phyloP scores from a whole-genome alignment of 1,140 invertebrate species.

The Hylaeus volcanicus region DNA sequence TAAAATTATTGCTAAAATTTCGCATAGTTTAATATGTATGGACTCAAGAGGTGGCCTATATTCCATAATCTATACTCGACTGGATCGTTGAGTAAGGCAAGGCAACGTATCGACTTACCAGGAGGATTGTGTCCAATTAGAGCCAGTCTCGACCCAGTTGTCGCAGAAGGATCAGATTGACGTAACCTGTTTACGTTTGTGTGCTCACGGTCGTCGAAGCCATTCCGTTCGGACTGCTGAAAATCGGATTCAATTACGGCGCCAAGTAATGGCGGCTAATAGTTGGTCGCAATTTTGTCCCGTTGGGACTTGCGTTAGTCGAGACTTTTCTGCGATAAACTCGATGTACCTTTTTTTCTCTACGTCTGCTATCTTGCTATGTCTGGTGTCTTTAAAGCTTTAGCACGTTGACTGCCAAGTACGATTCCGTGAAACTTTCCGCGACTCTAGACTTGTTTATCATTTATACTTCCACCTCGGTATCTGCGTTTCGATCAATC shows the following conservation, averaged over 20 bases:
- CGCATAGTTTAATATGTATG: no score
- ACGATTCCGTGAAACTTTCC: no score
- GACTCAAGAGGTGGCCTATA: no score
- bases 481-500: no score
- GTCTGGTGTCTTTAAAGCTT: no score
- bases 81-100: slow-evolving; percentile 9
- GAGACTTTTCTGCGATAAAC: background rate
- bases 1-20: no score
- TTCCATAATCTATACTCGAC: no score
- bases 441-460: no score
- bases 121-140: slow-evolving; percentile 45
- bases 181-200: slow-evolving; percentile 41
- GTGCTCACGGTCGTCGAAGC: background rate
- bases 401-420: no score
- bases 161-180: slow-evolving; percentile 40
- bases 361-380: no score
- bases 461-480: no score
- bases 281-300: background rate
- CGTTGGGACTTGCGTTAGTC: background rate
- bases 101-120: slow-evolving; percentile 18
- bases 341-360: background rate
- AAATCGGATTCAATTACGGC: slow-evolving; percentile 36
- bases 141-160: slow-evolving; percentile 39
- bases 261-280: background rate
- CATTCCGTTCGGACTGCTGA: background rate